These are phyloP conservation scores for Cydia fagiglandana DNA, from an alignment of 1,140 invertebrate species.

Conservation along the genomic window DNA sequence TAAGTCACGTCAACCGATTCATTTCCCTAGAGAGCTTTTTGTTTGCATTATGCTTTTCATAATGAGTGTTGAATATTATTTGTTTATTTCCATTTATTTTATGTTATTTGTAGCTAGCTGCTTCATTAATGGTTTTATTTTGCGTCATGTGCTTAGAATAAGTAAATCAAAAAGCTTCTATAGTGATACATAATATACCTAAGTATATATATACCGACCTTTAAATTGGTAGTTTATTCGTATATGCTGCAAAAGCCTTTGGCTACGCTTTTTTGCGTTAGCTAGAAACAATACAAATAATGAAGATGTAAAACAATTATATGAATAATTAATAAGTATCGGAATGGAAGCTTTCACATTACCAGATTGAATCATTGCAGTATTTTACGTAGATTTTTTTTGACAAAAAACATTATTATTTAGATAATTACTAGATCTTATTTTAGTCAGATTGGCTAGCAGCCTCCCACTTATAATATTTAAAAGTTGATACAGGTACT, in stretches of 20 bases:
- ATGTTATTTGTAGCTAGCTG: conserved; percentile 17
- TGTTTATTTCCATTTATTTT: conserved; percentile 14
- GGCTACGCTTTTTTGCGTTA: conserved; percentile 4
- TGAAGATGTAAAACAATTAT: neutral
- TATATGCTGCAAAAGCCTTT: neutral
- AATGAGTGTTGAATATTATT: neutral
- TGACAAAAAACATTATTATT: neutral
- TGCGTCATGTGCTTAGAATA: conserved; percentile 29
- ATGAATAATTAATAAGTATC: neutral
- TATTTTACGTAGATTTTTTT: neutral
- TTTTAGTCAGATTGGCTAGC: no score
- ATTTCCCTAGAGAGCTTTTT: conserved; percentile 9
- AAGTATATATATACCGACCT: neutral
- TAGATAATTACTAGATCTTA: no score
- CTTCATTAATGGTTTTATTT: neutral
- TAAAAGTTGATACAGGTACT: no score
- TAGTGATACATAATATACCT: neutral
- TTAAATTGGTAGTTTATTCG: neutral
- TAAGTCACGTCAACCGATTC: neutral
- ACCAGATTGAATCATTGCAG: neutral
- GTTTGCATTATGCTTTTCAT: conserved; percentile 17
- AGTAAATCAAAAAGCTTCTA: conserved; percentile 21
- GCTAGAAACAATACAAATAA: neutral
- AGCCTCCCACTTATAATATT: no score
- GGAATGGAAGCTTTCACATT: conserved; percentile 1